A percentile compares a stretch with the other conserved stretches of the same genome.
Conservation (phyloP, 1,140 invertebrate species). For the Neoseiulus cucumeris region DNA sequence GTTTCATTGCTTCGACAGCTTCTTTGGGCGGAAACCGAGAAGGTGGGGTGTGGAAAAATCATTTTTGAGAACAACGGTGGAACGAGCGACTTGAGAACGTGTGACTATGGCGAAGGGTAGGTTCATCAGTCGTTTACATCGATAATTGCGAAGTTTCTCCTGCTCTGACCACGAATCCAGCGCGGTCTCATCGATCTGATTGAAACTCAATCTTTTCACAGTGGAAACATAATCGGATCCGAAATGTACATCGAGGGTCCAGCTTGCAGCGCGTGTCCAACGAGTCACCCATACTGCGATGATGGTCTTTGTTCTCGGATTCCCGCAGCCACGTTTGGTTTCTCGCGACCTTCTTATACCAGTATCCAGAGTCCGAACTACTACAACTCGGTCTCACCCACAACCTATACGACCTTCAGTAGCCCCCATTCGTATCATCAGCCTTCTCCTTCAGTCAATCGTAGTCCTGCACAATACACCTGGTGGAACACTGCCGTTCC, state of each 20-base stretch:
- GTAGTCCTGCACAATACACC: neutral
- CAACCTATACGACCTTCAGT: neutral
- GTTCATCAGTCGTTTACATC: neutral
- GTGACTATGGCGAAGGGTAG: neutral
- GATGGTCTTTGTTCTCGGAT: neutral
- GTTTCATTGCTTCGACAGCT: neutral
- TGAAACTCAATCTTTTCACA: neutral
- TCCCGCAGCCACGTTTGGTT: neutral
- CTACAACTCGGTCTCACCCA: neutral
- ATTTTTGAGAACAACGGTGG: neutral
- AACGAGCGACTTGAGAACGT: neutral
- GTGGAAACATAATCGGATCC: neutral
- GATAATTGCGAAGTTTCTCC: no score
- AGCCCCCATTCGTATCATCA: neutral
- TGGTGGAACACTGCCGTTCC: neutral
- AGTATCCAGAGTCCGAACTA: neutral
- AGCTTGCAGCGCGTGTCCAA: neutral
- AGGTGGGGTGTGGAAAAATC: neutral
- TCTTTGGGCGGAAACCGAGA: slow-evolving; percentile 7
- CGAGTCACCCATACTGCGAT: neutral
- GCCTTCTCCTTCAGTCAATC: neutral
- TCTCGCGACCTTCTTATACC: neutral
- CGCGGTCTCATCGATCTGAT: no score
- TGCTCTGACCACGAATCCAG: no score
- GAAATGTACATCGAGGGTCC: neutral